These are phyloP conservation scores for Drosophila jambulina DNA, from an alignment of 1,140 invertebrate species.

Conservation along the genomic window DNA sequence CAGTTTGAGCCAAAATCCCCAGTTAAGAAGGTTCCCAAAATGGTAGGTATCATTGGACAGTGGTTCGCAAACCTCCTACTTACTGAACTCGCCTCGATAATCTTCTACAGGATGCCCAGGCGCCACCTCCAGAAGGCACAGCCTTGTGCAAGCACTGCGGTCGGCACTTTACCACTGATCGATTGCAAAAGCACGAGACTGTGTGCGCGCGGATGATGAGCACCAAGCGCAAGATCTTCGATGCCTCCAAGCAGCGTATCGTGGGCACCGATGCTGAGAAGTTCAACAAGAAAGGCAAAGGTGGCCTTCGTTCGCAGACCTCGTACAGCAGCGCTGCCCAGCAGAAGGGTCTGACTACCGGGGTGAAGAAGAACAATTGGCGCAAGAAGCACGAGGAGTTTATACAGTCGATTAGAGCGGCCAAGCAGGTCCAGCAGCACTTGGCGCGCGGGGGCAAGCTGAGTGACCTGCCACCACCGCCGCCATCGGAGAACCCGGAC, in stretches of 20 bases:
- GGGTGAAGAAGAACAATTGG: conserved; percentile 91
- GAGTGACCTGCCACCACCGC: conserved; percentile 95
- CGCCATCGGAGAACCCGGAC: conserved; percentile 93
- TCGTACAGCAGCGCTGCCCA: conserved; percentile 67
- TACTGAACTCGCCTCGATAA: neutral
- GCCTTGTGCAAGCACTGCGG: conserved; percentile 88
- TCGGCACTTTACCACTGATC: conserved; percentile 91
- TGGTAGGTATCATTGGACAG: conserved; percentile 37
- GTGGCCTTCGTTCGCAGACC: conserved; percentile 52
- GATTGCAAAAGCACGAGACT: conserved; percentile 92
- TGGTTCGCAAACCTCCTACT: neutral
- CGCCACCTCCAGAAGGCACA: conserved; percentile 73
- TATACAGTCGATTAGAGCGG: conserved; percentile 94
- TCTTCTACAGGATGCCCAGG: neutral
- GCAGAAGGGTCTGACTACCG: conserved; percentile 54
- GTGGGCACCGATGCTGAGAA: conserved; percentile 94
- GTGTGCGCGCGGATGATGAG: conserved; percentile 91
- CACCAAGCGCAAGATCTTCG: conserved; percentile 94
- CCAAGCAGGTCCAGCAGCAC: conserved; percentile 94
- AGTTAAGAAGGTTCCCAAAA: conserved; percentile 51
- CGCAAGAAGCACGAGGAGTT: conserved; percentile 97
- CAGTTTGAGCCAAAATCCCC: conserved; percentile 58
- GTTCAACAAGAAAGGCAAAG: conserved; percentile 86
- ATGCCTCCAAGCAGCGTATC: conserved; percentile 93
- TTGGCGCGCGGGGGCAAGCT: conserved; percentile 94